Percentiles rank a stretch among this genome's conserved stretches.
Evolutionary conservation across 2,113 vertebrate genomes (phyloP).

Genomic region (Acrocephalus arundinaceus): DNA sequence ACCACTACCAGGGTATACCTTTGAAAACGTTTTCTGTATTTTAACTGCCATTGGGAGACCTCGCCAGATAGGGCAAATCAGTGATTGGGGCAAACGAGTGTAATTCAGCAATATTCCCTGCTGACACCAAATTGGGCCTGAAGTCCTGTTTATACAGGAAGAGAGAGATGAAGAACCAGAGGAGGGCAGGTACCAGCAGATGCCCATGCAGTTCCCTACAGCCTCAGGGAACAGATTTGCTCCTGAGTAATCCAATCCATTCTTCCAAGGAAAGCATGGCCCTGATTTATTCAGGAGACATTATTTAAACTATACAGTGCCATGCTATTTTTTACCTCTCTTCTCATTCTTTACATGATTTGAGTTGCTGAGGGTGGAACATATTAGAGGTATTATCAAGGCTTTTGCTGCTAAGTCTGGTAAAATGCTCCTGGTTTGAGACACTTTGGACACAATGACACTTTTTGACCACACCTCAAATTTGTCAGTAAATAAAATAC

Average conservation of each 20-base stretch:
- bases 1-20: not conserved
- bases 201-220: not conserved
- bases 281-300: not conserved
- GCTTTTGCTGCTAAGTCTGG: not conserved
- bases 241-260: not conserved
- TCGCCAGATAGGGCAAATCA: not conserved
- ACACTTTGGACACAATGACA: not conserved
- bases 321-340: not conserved
- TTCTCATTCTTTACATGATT: not conserved
- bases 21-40: not conserved
- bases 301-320: not conserved
- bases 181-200: not conserved
- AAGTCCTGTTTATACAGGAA: not conserved
- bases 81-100: accelerated
- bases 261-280: not conserved
- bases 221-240: not conserved
- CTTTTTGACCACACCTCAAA: not conserved
- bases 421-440: not conserved
- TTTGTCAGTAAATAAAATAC: not conserved
- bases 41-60: not conserved
- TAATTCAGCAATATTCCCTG: not conserved
- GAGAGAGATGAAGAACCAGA: not conserved
- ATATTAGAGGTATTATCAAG: not conserved
- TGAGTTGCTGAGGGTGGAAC: not conserved
- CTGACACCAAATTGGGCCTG: not conserved